Base-by-base conservation (phyloP, 2,113 vertebrate genomes). In the Nibea coibor region DNA sequence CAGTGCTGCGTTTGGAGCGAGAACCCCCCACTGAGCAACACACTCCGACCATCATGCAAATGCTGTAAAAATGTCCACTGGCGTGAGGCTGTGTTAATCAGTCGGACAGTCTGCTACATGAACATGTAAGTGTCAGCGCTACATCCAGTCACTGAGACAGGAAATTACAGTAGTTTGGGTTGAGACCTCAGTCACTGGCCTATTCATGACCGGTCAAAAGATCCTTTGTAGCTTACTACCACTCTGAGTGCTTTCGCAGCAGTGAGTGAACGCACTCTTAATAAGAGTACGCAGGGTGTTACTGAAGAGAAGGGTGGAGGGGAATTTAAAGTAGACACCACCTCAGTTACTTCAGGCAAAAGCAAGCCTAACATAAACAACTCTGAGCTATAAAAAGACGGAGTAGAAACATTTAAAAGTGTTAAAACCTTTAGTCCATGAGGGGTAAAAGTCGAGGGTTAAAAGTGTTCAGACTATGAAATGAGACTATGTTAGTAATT, bases 141-240 rank as follows among this genome's bases (percentile, higher is more conserved):
- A 48, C 35, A 66, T 7, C 19, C 66, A 19, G 11, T 3, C 64
- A 81, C 51, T 65, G 43, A 77, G 77, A 28, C 82, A 67, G 84
- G 83, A 89, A 86, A 72, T 75, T 17, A 82, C 86, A 68, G 73
- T 8, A 20, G 28, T n/a, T 22, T 31, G 35, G 47, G 28, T n/a
- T 26, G 45, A 68, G 53, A 53, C 64, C 28, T 79, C 77, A 53
- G 50, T 87, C 75, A 80, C 70, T 65, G 50, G 83, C 54, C 62
- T 84, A 88, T 88, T 90, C 83, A 89, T 61, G 26, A 70, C 42
- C 62, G 56, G 59, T 93, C 83, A 94, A 93, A 93, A 91, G 91
- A 43, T 45, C 79, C 74, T 90, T 92, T 94, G 92, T 93, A 70
- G 35, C 76, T 66, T 35, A 50, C 53, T 53, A 47, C 56, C 76